Evolutionary conservation across 1,140 invertebrate species (phyloP), one percentile per base, ranked within the genome.

Genomic region (Drosophila arawakana): DNA sequence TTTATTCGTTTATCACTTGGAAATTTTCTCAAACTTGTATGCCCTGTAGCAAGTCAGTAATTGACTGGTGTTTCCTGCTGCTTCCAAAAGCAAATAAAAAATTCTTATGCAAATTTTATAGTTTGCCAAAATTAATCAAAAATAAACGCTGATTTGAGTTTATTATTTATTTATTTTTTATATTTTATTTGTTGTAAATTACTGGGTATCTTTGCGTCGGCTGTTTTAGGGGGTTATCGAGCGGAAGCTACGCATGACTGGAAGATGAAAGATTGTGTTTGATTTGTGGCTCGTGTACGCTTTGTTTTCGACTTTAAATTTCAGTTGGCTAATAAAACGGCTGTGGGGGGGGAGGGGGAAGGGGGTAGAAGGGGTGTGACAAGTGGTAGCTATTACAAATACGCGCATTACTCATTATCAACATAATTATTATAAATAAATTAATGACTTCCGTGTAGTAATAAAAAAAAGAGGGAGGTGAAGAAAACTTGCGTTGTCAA

Each of bases 401-500:
- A 18, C 54, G 55, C 49, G 39, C 37, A 59, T 73, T 73, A 73
- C 70, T 73, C 71, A 73, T 73, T 68, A 73, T 68, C 63, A 73
- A 52, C 39, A 55, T 67, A 46, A 60, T 68, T 68, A 68, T 68
- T 18, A 68, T 6, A 54, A 60, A 73, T 52, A 46, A 39, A 66
- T 58, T 66, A 50, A 50, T 41, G 70, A 68, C 71, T 73, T 73
- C 71, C 71, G 71, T 57, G 52, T 68, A 35, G 13, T 47, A 8
- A 47, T 5, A 15, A 47, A 7, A 30, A 7, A 30, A 18, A 25
- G 7, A n/a, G 34, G 25, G 13, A 34, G 37, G 21, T 0, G 34
- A 34, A 7, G 18, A 43, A 39, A 13, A 11, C 18, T 21, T 49
- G 52, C 3, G 69, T 72, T 66, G 61, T 11, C 37, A 66, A 49